These are phyloP conservation scores for Silurus lanzhouensis DNA, from an alignment of 2,797 vertebrate genomes.

Conservation along the genomic window DNA sequence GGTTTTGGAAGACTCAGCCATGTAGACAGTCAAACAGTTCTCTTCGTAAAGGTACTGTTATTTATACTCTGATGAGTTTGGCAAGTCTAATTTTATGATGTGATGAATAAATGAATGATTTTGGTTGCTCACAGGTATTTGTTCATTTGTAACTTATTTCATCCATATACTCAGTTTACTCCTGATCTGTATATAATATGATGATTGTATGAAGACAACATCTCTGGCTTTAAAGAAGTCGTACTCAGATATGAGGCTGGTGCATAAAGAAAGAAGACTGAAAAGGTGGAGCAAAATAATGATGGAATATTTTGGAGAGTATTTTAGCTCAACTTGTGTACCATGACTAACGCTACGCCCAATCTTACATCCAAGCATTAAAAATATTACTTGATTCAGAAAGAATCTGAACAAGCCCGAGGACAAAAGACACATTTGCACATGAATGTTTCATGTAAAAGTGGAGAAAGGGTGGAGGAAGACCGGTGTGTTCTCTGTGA, in stretches of 20 bases:
- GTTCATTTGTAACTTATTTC: background rate
- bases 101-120: background rate
- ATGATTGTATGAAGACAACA: background rate
- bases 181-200: background rate
- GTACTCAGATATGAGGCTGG: background rate
- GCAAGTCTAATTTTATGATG: background rate
- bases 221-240: background rate
- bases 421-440: slow-evolving; percentile 77
- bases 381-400: slow-evolving; percentile 73
- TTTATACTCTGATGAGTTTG: background rate
- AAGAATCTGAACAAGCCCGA: slow-evolving; percentile 69
- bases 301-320: background rate
- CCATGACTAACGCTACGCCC: slow-evolving; percentile 16
- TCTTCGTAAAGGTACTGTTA: background rate
- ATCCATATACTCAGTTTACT: background rate
- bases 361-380: slow-evolving; percentile 63
- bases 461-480: slow-evolving; percentile 71
- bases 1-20: slow-evolving; percentile 55
- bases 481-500: slow-evolving; percentile 66
- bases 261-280: background rate
- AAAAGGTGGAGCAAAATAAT: background rate
- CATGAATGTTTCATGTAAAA: slow-evolving; percentile 80
- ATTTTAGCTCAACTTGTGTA: slow-evolving; percentile 1
- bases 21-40: slow-evolving; percentile 44
- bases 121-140: background rate